phyloP scores from a whole-genome alignment of 2,888 invertebrate genomes.

The Galeruca laticollis region DNA sequence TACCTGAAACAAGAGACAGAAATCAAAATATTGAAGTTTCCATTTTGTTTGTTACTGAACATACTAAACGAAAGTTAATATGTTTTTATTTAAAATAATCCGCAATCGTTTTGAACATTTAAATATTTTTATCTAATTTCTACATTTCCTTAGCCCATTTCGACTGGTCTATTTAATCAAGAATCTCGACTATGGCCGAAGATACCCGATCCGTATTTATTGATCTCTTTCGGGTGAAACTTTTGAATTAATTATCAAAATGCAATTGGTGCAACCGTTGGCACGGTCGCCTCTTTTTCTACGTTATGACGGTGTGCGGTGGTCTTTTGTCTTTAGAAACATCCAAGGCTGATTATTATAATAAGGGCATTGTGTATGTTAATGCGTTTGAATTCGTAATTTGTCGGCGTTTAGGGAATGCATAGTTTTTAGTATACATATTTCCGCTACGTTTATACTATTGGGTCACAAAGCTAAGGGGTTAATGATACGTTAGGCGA shows the following conservation, averaged over 20 bases:
- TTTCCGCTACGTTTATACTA: neutral
- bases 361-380: constrained; percentile 2
- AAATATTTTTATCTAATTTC: too few species aligned
- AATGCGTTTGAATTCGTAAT: constrained; percentile 11
- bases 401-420: constrained; percentile 2
- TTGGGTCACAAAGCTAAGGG: constrained; percentile 6
- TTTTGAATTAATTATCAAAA: constrained; percentile 42
- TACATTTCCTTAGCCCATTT: neutral
- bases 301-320: neutral
- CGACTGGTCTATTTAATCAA: constrained; percentile 13
- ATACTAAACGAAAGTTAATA: too few species aligned
- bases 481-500: neutral
- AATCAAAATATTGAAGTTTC: too few species aligned
- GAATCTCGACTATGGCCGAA: constrained; percentile 26
- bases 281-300: constrained; percentile 4
- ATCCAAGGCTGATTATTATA: constrained; percentile 12
- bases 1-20: too few species aligned
- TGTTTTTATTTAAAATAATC: too few species aligned
- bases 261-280: constrained; percentile 25
- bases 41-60: too few species aligned
- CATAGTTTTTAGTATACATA: constrained; percentile 1
- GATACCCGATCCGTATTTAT: constrained; percentile 35
- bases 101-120: too few species aligned
- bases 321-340: constrained; percentile 6
- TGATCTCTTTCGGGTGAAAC: constrained; percentile 41